phyloP scores from a whole-genome alignment of 1,140 invertebrate species.

The Oryctes rhinoceros region DNA sequence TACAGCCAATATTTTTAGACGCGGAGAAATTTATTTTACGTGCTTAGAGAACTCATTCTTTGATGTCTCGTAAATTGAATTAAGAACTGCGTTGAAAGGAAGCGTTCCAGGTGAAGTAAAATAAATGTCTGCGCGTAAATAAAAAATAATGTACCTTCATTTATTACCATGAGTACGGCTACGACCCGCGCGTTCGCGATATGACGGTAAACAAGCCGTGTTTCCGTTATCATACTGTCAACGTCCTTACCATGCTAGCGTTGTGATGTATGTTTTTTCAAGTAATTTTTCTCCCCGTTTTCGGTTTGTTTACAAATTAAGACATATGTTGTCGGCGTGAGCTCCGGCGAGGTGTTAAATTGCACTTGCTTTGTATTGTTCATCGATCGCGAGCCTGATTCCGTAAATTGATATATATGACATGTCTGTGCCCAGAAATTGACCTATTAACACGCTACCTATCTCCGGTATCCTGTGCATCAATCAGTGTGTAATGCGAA shows the following conservation, averaged over 20 bases:
- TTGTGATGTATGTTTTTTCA: not conserved
- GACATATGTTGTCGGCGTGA: too few relatives aligned
- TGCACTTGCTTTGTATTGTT: not conserved
- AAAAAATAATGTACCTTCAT: slow-evolving; percentile 1
- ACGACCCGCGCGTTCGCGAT: not conserved
- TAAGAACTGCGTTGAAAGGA: not conserved
- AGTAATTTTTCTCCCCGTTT: not conserved
- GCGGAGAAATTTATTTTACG: not conserved
- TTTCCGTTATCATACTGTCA: not conserved
- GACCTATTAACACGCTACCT: not conserved
- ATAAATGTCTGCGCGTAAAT: not conserved
- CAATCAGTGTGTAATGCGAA: too few relatives aligned
- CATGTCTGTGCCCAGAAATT: not conserved
- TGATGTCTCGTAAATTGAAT: not conserved
- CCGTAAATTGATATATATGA: not conserved
- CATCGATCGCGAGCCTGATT: too few relatives aligned
- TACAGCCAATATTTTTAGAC: too few relatives aligned
- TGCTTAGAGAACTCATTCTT: not conserved
- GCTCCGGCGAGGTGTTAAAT: not conserved
- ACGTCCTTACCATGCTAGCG: not conserved
- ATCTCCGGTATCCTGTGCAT: not conserved
- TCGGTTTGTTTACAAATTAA: not conserved
- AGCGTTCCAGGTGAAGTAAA: not conserved
- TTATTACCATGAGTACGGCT: not conserved
- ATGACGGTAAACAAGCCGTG: not conserved